Evolutionary conservation across 2,113 vertebrate species (phyloP), one percentile per base, ranked within the genome.

Genomic region (Pelecanus crispus): DNA sequence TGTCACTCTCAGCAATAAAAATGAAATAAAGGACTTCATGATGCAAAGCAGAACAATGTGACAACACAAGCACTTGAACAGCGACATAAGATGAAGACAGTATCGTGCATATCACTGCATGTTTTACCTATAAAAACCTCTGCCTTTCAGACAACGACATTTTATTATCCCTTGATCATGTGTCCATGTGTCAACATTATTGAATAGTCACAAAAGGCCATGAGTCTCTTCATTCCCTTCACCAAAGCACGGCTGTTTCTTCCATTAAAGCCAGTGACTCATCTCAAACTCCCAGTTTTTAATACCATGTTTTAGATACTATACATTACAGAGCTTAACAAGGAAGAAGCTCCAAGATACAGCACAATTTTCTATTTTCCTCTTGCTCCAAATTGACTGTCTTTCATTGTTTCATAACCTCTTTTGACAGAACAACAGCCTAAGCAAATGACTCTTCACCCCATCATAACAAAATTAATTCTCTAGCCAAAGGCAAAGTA

Each of bases 131-230:
- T 16, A 66, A 62, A 59, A 81, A 7, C 13, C 25, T 34, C 38
- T 12, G 7, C 38, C 40, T 42, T 49, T 17, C 36, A 18, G 40
- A 77, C 19, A 45, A 18, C 32, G 7, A 18, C 12, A 22, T 18
- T 22, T 28, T 31, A 8, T 13, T 1, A 52, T 11, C 71, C 29
- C 49, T 1, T 17, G 4, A 0, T 2, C 47, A 45, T 1, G 2
- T 9, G 22, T 13, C 11, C 68, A 22, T 3, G 0, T 2, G 29
- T 5, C 74, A 45, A 0, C 11, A 4, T 5, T 16, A 71, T 0
- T 7, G 14, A 88, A 20, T 6, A 55, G 52, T 4, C 17, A 24
- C 45, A n/a, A 14, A 17, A 32, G 20, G 28, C 7, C 61, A 8
- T 0, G 5, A 40, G 24, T 49, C 16, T 40, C 77, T 42, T 29